Conservation (phyloP, 2,113 vertebrate species). For the Astatoreochromis straeleni region DNA sequence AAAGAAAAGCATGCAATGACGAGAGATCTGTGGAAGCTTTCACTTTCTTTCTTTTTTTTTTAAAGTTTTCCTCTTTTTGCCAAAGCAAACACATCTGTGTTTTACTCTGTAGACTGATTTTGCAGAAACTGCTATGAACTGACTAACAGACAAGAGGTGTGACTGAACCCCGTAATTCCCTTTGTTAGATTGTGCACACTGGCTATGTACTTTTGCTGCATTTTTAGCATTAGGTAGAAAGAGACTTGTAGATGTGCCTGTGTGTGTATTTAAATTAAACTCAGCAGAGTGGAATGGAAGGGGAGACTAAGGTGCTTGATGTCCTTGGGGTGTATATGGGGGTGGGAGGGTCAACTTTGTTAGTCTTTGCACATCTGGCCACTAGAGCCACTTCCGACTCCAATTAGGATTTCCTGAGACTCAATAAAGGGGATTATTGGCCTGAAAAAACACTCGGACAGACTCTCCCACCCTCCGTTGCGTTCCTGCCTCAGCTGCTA, state of each 20-base stretch:
- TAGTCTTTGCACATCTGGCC: constrained; percentile 67
- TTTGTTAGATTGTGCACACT: constrained; percentile 1
- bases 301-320: constrained; percentile 11
- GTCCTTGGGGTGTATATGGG: constrained; percentile 15
- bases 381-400: constrained; percentile 61
- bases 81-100: not conserved
- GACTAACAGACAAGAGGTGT: not conserved
- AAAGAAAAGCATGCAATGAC: not conserved
- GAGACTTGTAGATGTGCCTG: not conserved
- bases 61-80: not conserved
- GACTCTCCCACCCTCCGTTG: constrained; percentile 40
- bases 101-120: not conserved
- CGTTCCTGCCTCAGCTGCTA: constrained; percentile 57
- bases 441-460: constrained; percentile 50
- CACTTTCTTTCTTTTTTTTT: not conserved
- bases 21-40: not conserved
- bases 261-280: constrained; percentile 20
- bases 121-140: not conserved
- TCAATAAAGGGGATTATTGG: constrained; percentile 69
- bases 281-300: constrained; percentile 8
- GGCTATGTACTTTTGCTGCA: not conserved
- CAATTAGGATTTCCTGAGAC: constrained; percentile 73
- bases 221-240: not conserved
- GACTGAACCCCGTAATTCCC: not conserved
- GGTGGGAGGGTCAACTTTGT: constrained; percentile 16